Conservation (phyloP, 2,888 invertebrate species). For the Caenorhabditis sp. region DNA sequence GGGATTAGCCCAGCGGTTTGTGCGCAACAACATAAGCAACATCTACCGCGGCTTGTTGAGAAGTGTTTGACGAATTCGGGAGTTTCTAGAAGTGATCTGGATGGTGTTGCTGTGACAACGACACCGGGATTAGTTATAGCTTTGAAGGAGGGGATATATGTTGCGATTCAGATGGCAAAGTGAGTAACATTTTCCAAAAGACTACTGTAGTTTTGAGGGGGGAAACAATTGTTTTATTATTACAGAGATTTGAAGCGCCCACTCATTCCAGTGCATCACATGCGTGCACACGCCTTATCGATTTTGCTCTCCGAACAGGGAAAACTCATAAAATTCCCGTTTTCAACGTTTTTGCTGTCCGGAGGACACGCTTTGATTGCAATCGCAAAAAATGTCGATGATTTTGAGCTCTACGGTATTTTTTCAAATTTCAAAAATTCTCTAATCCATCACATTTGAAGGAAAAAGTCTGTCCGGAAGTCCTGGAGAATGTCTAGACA, state of each 20-base stretch:
- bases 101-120: constrained; percentile 63
- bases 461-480: constrained; percentile 48
- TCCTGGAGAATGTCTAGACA: constrained; percentile 67
- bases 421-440: too few species aligned
- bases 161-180: constrained; percentile 62
- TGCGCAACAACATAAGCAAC: constrained; percentile 58
- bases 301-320: constrained; percentile 76
- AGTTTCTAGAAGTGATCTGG: constrained; percentile 46
- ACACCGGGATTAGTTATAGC: constrained; percentile 67
- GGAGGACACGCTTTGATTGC: constrained; percentile 65
- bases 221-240: not conserved
- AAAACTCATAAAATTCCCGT: constrained; percentile 56
- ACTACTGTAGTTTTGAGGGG: too few species aligned
- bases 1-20: constrained; percentile 59
- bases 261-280: constrained; percentile 94
- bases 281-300: constrained; percentile 96
- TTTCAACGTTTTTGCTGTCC: constrained; percentile 61
- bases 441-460: constrained; percentile 3
- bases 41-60: constrained; percentile 54
- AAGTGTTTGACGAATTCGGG: constrained; percentile 47
- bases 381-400: constrained; percentile 40
- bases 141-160: constrained; percentile 63
- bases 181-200: constrained; percentile 19
- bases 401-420: constrained; percentile 47
- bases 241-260: constrained; percentile 73